Evolutionary conservation across 2,113 vertebrate species (phyloP).

Genomic region (Amblyopsis rosae): DNA sequence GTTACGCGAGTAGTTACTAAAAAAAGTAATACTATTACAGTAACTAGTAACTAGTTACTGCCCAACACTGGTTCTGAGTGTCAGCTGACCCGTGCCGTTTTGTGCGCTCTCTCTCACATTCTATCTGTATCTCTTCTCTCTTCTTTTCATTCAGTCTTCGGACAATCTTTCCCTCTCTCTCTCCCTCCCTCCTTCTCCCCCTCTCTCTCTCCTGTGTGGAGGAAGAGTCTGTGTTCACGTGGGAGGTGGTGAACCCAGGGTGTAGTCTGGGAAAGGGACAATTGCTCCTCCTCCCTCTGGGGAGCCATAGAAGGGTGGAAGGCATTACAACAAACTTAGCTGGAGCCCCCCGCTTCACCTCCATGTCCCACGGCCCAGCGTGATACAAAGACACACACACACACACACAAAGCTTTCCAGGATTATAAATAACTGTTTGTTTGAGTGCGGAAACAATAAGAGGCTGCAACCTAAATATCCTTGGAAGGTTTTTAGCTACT

Average conservation of each 20-base stretch:
- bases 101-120: too few species aligned
- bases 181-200: neutral
- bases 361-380: slow-evolving; percentile 12
- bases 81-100: too few species aligned
- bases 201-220: slow-evolving; percentile 10
- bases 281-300: slow-evolving; percentile 57
- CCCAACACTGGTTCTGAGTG: too few species aligned
- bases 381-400: neutral
- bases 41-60: too few species aligned
- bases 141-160: too few species aligned
- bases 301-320: slow-evolving; percentile 66
- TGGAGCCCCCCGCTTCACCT: slow-evolving; percentile 45
- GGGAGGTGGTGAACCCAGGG: slow-evolving; percentile 53
- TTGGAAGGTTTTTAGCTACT: slow-evolving; percentile 34
- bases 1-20: too few species aligned
- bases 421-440: slow-evolving; percentile 63
- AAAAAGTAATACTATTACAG: too few species aligned
- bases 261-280: slow-evolving; percentile 82
- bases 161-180: neutral
- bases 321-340: slow-evolving; percentile 63
- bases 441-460: slow-evolving; percentile 62
- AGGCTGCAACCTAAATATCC: slow-evolving; percentile 35
- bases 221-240: slow-evolving; percentile 54
- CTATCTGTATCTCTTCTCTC: too few species aligned
- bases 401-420: slow-evolving; percentile 37